Evolutionary conservation across 2,888 invertebrate genomes (phyloP), one percentile per base, ranked within the genome.

Genomic region (Mythimna pallens): DNA sequence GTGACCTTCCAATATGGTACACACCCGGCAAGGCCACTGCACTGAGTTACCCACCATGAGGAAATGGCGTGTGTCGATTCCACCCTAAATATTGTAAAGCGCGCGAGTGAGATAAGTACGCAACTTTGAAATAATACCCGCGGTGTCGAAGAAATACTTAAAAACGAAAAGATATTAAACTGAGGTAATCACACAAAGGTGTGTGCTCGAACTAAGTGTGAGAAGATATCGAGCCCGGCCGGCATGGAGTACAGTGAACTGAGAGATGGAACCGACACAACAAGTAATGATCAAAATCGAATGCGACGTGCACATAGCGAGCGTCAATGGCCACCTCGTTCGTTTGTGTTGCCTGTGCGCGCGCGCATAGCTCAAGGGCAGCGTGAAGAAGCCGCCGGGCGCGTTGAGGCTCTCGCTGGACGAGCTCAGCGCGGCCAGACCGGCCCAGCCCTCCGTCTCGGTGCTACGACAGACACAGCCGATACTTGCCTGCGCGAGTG

Each of bases 311-410:
- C 94, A 93, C 91, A 89, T 92, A 92, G 92, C 91, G 91, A 90
- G 90, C 89, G 90, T 88, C 89, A 90, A 88, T 87, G 84, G 89
- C 92, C 97, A 98, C 98, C 98, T 98, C 97, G 98, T 98, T 96
- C 98, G 97, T 96, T 98, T 98, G 96, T 98, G 98, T 92, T 98
- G 97, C 89, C 97, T 97, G 95, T 97, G 97, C 96, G 97, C 97
- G 94, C 98, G 97, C 96, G 98, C 98, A 96, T 98, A 98, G 95
- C 97, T 97, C 96, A 98, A 96, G 90, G 97, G 97, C 96, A 97
- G 96, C 91, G 97, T 97, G 96, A 97, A 97, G 96, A 97, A 97
- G 86, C 97, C 97, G 89, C 97, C 97, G 81, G 94, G 95, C 92
- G 97, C 96, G 95, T 96, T 97, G 93, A 97, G 97, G 92, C 97